Conservation (phyloP, 2,888 invertebrate species). For the Lissonota sp. region DNA sequence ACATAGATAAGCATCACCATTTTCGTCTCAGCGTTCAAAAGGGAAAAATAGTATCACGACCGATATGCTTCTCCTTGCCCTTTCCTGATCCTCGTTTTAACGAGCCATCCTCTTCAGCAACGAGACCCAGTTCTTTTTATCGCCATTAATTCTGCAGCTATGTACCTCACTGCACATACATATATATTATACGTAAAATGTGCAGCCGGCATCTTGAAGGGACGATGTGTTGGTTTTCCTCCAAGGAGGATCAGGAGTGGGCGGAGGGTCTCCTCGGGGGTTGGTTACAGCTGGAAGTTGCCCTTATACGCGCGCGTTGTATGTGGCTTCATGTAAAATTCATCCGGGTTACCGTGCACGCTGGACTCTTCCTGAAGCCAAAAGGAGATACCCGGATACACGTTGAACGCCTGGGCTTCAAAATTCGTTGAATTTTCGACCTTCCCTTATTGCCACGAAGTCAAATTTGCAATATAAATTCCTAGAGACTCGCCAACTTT, state of each 20-base stretch:
- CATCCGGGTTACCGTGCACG: conserved; percentile 73
- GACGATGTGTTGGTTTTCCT: conserved; percentile 28
- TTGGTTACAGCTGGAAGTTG: conserved; percentile 32
- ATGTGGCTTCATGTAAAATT: conserved; percentile 79
- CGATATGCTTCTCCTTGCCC: conserved; percentile 23
- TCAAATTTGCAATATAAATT: too few species aligned
- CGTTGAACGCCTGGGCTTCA: conserved; percentile 16
- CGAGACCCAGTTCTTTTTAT: conserved; percentile 75
- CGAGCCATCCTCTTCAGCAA: conserved; percentile 62
- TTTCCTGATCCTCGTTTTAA: conserved; percentile 43
- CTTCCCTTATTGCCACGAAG: too few species aligned
- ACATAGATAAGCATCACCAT: conserved; percentile 6
- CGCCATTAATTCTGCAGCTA: conserved; percentile 73
- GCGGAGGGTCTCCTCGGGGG: conserved; percentile 26
- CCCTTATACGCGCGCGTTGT: conserved; percentile 62
- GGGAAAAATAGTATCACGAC: background rate
- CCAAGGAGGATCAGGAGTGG: conserved; percentile 4
- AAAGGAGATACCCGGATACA: conserved; percentile 35
- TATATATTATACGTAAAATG: background rate
- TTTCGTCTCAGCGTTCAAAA: conserved; percentile 4
- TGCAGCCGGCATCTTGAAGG: conserved; percentile 8
- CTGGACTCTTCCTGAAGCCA: conserved; percentile 42
- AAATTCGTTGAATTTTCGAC: conserved; percentile 44
- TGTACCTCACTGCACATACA: background rate
- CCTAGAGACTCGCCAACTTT: too few species aligned